phyloP scores from a whole-genome alignment of 2,113 vertebrate genomes.

The Panthera tigris region DNA sequence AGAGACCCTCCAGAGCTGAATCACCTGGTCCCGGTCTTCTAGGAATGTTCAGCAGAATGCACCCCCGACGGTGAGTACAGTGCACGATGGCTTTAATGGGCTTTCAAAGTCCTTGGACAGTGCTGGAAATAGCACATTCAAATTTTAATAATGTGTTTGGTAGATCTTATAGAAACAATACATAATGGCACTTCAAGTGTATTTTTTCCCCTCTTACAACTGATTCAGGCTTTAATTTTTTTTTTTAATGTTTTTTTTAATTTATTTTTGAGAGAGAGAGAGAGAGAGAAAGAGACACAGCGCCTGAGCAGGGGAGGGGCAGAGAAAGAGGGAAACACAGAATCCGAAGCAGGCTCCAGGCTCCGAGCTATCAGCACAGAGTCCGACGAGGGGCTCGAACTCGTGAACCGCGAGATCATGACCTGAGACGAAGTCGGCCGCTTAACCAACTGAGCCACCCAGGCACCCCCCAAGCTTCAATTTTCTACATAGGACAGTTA shows the following conservation, averaged over 20 bases:
- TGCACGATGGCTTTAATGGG: no score
- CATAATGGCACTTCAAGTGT: not conserved
- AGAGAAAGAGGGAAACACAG: no score
- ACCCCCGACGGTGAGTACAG: not conserved
- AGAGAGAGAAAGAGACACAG: no score
- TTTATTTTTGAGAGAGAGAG: no score
- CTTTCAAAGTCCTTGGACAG: not conserved
- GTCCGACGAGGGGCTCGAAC: no score
- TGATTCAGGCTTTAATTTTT: not conserved
- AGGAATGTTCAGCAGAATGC: accelerated
- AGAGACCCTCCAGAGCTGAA: no score
- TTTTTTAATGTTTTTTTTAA: not conserved
- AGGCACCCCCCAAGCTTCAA: not conserved
- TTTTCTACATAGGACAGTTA: not conserved
- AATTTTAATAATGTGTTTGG: not conserved
- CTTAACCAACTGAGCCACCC: no score
- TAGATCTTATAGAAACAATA: not conserved
- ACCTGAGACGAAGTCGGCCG: no score
- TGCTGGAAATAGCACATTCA: not conserved
- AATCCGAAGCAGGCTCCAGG: no score
- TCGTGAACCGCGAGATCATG: no score
- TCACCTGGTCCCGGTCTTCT: not conserved
- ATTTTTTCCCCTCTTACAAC: not conserved
- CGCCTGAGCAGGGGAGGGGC: no score
- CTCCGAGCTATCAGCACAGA: no score